These are phyloP conservation scores for Sylvietta virens DNA, from an alignment of 2,113 vertebrate genomes.

Conservation along the genomic window DNA sequence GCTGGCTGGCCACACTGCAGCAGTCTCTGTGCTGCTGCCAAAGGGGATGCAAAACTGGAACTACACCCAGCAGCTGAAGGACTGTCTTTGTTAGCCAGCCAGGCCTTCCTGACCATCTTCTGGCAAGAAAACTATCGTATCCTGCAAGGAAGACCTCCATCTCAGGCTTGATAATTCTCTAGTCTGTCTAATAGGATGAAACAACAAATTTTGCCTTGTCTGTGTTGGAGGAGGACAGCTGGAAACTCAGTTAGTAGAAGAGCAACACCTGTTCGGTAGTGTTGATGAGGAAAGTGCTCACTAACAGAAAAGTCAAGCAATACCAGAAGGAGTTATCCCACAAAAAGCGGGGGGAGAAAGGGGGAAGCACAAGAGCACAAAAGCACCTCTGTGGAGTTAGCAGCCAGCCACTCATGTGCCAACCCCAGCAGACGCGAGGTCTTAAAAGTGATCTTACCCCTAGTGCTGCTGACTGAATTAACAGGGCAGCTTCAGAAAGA, in stretches of 20 bases:
- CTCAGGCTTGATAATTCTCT: slow-evolving; percentile 81
- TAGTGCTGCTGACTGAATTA: slow-evolving; percentile 11
- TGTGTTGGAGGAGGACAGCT: slow-evolving; percentile 78
- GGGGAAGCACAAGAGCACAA: slow-evolving; percentile 55
- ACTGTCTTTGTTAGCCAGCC: slow-evolving; percentile 98
- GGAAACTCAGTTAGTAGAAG: slow-evolving; percentile 79
- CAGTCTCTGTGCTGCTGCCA: slow-evolving; percentile 94
- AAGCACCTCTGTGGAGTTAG: slow-evolving; percentile 63
- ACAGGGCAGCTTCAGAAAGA: neutral
- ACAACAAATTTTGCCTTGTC: slow-evolving; percentile 79
- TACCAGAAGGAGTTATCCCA: slow-evolving; percentile 62
- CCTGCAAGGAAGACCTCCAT: slow-evolving; percentile 95
- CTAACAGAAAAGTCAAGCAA: slow-evolving; percentile 69
- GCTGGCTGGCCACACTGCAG: slow-evolving; percentile 89
- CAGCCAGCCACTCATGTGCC: slow-evolving; percentile 34
- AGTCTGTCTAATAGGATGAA: slow-evolving; percentile 76
- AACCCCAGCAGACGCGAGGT: slow-evolving; percentile 19
- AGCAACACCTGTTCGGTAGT: slow-evolving; percentile 80
- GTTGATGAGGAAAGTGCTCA: slow-evolving; percentile 75
- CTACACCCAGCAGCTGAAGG: slow-evolving; percentile 98
- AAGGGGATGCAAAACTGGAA: slow-evolving; percentile 96
- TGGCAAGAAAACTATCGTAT: slow-evolving; percentile 85
- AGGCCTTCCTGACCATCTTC: slow-evolving; percentile 97
- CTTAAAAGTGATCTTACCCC: slow-evolving; percentile 44
- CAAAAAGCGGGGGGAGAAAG: neutral